Conservation (phyloP, 2,888 invertebrate species). For the Odontocolon sp. region DNA sequence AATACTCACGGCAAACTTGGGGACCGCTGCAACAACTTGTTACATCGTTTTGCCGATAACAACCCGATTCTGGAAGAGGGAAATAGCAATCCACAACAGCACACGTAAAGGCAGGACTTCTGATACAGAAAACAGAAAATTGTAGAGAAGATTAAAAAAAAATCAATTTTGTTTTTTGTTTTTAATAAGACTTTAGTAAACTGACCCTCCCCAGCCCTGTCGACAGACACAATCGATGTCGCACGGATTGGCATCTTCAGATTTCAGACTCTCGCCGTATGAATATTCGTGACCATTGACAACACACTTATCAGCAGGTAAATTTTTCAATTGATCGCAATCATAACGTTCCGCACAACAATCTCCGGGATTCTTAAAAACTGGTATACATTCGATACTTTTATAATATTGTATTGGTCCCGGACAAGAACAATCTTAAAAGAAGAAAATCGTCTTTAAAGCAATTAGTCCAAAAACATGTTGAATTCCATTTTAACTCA, state of each 20-base stretch:
- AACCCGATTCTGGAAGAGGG: conserved; percentile 42
- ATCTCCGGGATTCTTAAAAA: conserved; percentile 64
- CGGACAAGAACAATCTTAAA: conserved; percentile 70
- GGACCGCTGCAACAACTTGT: conserved; percentile 62
- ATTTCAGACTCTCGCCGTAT: conserved; percentile 64
- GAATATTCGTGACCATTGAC: conserved; percentile 67
- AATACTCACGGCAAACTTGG: conserved; percentile 71
- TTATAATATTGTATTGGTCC: conserved; percentile 71
- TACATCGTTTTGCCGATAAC: conserved; percentile 54
- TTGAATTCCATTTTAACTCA: too few relatives aligned
- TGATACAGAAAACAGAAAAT: not conserved
- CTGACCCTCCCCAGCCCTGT: too few relatives aligned
- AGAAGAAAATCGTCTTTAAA: too few relatives aligned
- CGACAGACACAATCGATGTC: conserved; percentile 69
- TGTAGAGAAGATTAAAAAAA: not conserved
- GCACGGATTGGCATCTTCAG: conserved; percentile 70
- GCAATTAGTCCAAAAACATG: too few relatives aligned
- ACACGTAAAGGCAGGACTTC: conserved; percentile 67
- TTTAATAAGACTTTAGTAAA: too few relatives aligned
- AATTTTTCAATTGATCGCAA: conserved; percentile 66
- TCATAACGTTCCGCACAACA: conserved; percentile 71
- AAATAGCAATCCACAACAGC: conserved; percentile 66
- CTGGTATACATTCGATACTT: conserved; percentile 67
- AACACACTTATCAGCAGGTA: conserved; percentile 69
- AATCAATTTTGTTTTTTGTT: not conserved